These are phyloP conservation scores for Chionomys nivalis DNA, from an alignment of 2,113 vertebrate species.

Conservation along the genomic window DNA sequence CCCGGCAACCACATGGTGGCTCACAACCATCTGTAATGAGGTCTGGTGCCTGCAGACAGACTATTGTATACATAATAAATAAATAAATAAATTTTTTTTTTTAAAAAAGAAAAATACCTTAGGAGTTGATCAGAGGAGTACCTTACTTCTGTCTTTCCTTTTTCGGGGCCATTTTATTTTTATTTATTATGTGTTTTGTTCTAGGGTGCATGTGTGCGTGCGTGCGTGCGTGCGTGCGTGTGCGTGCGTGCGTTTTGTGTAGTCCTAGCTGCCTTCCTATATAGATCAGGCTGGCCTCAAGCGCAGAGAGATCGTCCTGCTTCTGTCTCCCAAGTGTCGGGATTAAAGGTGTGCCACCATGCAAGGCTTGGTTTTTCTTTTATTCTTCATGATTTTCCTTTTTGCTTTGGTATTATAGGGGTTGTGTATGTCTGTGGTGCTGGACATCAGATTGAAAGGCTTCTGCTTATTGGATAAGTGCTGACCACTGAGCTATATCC, in stretches of 20 bases:
- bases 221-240: no score
- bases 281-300: neutral
- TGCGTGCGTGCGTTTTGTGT: no score
- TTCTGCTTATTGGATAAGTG: neutral
- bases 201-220: no score
- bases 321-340: neutral
- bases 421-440: neutral
- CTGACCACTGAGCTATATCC: neutral
- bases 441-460: neutral
- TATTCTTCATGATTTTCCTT: neutral
- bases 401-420: neutral
- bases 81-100: no score
- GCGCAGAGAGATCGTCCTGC: neutral
- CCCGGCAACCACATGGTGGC: no score
- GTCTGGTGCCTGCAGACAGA: no score
- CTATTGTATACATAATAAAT: no score
- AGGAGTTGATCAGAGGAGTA: neutral
- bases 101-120: neutral
- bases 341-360: neutral
- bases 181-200: neutral
- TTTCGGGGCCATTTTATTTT: neutral
- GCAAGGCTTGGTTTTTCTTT: neutral
- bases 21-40: no score
- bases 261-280: neutral
- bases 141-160: neutral